These are phyloP conservation scores for Halictus ligatus DNA, from an alignment of 2,888 invertebrate species.

Conservation along the genomic window DNA sequence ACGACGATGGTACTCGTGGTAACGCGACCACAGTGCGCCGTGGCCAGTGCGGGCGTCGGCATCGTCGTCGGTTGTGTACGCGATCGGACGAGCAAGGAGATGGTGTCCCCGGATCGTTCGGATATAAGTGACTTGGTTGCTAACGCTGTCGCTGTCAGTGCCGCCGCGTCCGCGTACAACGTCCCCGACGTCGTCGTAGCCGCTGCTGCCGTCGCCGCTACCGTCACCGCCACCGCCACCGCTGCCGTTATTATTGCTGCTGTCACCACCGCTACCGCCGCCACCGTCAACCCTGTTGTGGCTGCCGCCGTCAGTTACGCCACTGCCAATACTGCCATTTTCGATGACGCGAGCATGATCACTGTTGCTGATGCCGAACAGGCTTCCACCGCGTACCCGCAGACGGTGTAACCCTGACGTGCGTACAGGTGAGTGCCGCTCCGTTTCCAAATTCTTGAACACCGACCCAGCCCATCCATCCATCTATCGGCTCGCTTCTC, in stretches of 20 bases:
- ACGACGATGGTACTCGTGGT: constrained; percentile 74
- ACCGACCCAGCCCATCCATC: constrained; percentile 30
- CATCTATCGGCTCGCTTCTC: background rate
- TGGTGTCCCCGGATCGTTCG: constrained; percentile 72
- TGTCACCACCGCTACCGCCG: constrained; percentile 17
- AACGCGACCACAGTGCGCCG: constrained; percentile 69
- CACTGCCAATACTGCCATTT: constrained; percentile 74
- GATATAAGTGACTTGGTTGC: constrained; percentile 64
- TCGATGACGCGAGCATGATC: constrained; percentile 48
- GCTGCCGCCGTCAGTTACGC: constrained; percentile 45
- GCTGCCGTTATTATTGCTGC: constrained; percentile 34
- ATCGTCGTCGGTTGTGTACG: constrained; percentile 71
- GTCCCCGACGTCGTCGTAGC: constrained; percentile 24
- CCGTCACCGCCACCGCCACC: constrained; percentile 24
- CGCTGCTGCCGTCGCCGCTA: constrained; percentile 26
- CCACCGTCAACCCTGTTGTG: constrained; percentile 33
- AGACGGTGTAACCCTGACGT: constrained; percentile 62
- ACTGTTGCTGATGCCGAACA: constrained; percentile 59
- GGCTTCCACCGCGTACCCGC: constrained; percentile 57
- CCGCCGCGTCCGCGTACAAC: constrained; percentile 61
- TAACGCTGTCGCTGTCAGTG: constrained; percentile 50
- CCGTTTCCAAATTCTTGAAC: background rate
- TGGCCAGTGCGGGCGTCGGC: constrained; percentile 70
- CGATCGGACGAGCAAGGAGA: constrained; percentile 72
- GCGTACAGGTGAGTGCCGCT: constrained; percentile 57